phyloP scores from a whole-genome alignment of 2,888 invertebrate genomes.

The Cheilosia vulpina region DNA sequence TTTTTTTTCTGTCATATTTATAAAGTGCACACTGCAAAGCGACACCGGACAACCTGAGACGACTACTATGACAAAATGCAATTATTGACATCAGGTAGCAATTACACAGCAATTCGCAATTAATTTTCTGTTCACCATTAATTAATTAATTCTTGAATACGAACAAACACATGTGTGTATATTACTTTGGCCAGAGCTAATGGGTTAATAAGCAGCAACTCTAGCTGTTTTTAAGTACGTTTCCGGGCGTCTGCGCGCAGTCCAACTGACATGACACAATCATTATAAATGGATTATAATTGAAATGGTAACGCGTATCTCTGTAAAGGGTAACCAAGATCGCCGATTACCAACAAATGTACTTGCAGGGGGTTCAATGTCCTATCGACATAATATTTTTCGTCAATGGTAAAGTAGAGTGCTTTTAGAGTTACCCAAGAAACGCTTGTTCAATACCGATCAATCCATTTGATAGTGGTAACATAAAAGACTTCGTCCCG shows the following conservation, averaged over 20 bases:
- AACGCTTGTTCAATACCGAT: constrained; percentile 44
- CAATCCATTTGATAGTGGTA: constrained; percentile 39
- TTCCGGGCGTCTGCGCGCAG: constrained; percentile 57
- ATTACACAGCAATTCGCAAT: constrained; percentile 75
- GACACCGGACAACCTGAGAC: constrained; percentile 7
- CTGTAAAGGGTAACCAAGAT: constrained; percentile 41
- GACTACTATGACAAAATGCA: constrained; percentile 53
- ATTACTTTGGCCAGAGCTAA: constrained; percentile 33
- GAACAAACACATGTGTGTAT: background rate
- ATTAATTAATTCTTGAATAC: constrained; percentile 59
- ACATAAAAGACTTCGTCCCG: constrained; percentile 20
- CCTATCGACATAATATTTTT: constrained; percentile 28
- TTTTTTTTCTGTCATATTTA: constrained; percentile 31
- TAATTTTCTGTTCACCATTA: constrained; percentile 74
- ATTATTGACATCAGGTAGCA: constrained; percentile 75
- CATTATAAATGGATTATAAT: constrained; percentile 57
- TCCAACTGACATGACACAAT: constrained; percentile 51
- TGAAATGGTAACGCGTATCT: constrained; percentile 60
- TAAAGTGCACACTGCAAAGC: background rate
- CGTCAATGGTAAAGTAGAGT: constrained; percentile 30
- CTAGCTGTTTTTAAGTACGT: constrained; percentile 54
- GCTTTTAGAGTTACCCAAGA: constrained; percentile 35
- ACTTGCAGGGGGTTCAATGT: constrained; percentile 70
- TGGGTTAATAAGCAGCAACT: constrained; percentile 66
- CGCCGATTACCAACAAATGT: background rate